Conservation (phyloP, 2,113 vertebrate genomes). For the Sinocyclocheilus anophthalmus region DNA sequence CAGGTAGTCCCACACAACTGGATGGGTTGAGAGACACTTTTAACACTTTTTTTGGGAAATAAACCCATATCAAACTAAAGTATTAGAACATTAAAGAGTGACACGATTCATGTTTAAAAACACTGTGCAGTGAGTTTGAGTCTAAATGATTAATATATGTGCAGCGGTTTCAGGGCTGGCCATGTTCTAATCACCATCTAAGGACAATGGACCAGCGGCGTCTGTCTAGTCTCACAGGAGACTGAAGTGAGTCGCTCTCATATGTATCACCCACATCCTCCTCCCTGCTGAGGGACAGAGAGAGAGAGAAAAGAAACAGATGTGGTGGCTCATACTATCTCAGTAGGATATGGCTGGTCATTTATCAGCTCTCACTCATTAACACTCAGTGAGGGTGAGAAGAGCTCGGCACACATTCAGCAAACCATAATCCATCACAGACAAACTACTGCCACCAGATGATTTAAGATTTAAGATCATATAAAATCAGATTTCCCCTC, state of each 20-base stretch:
- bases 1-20: neutral
- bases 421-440: neutral
- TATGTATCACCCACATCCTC: slow-evolving; percentile 50
- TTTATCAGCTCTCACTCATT: slow-evolving; percentile 40
- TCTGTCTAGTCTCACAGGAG: slow-evolving; percentile 49
- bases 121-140: slow-evolving; percentile 27
- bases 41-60: neutral
- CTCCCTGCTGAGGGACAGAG: slow-evolving; percentile 2
- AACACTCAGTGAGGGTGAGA: slow-evolving; percentile 34
- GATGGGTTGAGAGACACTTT: neutral
- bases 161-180: slow-evolving; percentile 14
- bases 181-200: slow-evolving; percentile 49
- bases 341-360: slow-evolving; percentile 26
- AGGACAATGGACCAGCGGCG: slow-evolving; percentile 43
- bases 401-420: slow-evolving; percentile 3
- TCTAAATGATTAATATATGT: slow-evolving; percentile 33
- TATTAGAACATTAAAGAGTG: neutral
- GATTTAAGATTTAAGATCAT: neutral
- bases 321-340: neutral
- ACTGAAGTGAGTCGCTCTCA: slow-evolving; percentile 47
- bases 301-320: slow-evolving; percentile 4
- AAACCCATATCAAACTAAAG: neutral
- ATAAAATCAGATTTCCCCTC: neutral
- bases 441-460: neutral
- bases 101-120: neutral